Evolutionary conservation across 2,797 vertebrate genomes (phyloP).

Genomic region (Notolepis coatsorum): DNA sequence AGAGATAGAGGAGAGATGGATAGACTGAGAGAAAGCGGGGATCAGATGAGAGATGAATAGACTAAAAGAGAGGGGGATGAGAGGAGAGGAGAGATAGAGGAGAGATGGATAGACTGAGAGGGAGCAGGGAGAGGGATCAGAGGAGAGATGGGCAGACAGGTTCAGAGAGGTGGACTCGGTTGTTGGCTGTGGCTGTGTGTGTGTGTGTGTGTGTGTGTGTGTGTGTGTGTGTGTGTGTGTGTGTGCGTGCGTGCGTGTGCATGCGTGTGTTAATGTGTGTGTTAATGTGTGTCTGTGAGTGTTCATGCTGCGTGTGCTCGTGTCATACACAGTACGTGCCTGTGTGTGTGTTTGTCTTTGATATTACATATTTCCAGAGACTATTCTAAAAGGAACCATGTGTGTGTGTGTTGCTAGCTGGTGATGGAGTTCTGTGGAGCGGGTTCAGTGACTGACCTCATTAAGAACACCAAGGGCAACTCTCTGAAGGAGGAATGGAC

Average conservation of each 20-base stretch:
- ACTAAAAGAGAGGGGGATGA: background rate
- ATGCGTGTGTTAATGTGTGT: background rate
- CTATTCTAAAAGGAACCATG: background rate
- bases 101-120: background rate
- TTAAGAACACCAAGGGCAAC: constrained; percentile 96
- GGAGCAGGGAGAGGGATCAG: background rate
- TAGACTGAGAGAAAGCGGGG: too few species aligned
- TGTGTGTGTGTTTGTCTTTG: background rate
- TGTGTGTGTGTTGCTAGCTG: constrained; percentile 86
- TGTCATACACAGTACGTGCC: background rate
- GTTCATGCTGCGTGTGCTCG: background rate
- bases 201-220: constrained; percentile 5
- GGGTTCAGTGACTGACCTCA: constrained; percentile 94
- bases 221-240: constrained; percentile 5
- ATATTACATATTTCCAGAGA: background rate
- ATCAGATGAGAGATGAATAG: background rate
- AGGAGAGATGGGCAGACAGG: constrained; percentile 34
- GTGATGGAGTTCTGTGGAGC: constrained; percentile 98
- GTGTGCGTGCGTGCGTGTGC: background rate
- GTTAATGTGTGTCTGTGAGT: background rate
- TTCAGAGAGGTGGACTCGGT: constrained; percentile 38
- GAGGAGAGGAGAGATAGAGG: background rate
- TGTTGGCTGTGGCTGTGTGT: constrained; percentile 12
- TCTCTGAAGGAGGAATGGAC: constrained; percentile 95
- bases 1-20: too few species aligned